Percentiles rank a stretch among this genome's conserved stretches.
phyloP scores from a whole-genome alignment of 1,140 invertebrate species.

The Copidosoma floridanum region DNA sequence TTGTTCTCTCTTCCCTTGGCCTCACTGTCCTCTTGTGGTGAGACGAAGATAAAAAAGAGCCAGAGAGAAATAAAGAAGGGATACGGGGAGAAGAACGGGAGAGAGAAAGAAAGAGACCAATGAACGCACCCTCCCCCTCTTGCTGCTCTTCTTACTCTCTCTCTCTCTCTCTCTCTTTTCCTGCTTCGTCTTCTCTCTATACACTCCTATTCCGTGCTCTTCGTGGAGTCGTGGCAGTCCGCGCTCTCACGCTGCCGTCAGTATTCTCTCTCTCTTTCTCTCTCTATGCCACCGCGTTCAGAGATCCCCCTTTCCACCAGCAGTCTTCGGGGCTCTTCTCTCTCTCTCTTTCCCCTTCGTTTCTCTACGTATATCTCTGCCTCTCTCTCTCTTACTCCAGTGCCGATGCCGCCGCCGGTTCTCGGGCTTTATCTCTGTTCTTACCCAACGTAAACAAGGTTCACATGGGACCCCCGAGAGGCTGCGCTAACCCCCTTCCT shows the following conservation, averaged over 20 bases:
- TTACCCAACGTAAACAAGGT: conserved; percentile 53
- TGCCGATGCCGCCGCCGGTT: conserved; percentile 10
- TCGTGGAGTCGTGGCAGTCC: conserved; percentile 35
- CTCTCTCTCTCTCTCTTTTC: too few relatives aligned
- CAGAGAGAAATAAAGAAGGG: conserved; percentile 24
- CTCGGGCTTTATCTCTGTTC: conserved; percentile 29
- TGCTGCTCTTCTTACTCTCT: background rate
- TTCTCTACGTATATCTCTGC: background rate
- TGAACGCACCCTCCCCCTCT: too few relatives aligned
- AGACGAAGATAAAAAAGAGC: conserved; percentile 6
- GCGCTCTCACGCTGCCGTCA: conserved; percentile 48
- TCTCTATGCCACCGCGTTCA: conserved; percentile 22
- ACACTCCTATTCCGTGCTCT: too few relatives aligned
- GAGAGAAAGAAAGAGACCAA: conserved; percentile 10
- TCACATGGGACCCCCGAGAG: too few relatives aligned
- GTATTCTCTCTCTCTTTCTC: too few relatives aligned
- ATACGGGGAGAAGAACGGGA: conserved; percentile 15
- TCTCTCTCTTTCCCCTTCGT: conserved; percentile 16
- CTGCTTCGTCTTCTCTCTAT: background rate
- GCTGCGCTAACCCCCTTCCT: too few relatives aligned
- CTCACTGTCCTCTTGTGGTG: background rate
- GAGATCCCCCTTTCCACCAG: conserved; percentile 31
- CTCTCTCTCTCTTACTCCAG: background rate
- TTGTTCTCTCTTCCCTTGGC: conserved; percentile 1
- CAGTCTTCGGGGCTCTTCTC: conserved; percentile 1